A percentile compares a stretch with the other conserved stretches of the same genome.
Conservation (phyloP, 1,140 invertebrate species). For the Panonychus citri region DNA sequence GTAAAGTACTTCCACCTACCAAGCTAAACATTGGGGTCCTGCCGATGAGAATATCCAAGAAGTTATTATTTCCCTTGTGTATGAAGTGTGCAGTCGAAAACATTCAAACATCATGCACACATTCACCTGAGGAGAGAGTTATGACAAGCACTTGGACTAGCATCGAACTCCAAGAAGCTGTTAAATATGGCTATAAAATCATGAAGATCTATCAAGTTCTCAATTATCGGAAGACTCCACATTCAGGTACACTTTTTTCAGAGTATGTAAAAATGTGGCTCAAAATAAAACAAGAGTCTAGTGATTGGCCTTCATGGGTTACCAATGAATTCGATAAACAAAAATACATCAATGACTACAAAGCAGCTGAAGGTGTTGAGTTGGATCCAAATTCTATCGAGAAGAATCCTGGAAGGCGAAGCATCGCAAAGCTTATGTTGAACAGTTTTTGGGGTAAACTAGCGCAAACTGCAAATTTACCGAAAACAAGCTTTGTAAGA, state of each 20-base stretch:
- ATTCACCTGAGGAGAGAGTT: slow-evolving; percentile 17
- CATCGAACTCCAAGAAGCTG: slow-evolving; percentile 20
- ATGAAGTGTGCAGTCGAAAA: slow-evolving; percentile 9
- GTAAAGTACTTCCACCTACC: slow-evolving; percentile 13
- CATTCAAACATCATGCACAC: slow-evolving; percentile 9
- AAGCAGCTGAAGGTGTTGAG: neutral
- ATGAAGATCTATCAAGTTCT: slow-evolving; percentile 21
- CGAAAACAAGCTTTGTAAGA: slow-evolving; percentile 17
- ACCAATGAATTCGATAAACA: neutral
- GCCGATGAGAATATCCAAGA: slow-evolving; percentile 3
- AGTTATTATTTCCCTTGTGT: slow-evolving; percentile 15
- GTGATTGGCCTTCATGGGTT: neutral
- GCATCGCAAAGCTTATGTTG: slow-evolving; percentile 14
- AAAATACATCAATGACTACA: neutral
- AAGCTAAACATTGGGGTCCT: slow-evolving; percentile 12
- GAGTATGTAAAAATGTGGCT: too few species aligned
- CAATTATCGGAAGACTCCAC: slow-evolving; percentile 17
- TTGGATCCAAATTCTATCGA: slow-evolving; percentile 13
- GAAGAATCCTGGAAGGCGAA: slow-evolving; percentile 19
- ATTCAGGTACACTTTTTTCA: too few species aligned
- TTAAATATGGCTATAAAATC: slow-evolving; percentile 20
- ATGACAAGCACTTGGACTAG: slow-evolving; percentile 22
- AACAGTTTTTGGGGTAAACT: slow-evolving; percentile 19
- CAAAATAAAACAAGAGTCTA: neutral
- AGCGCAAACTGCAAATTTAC: slow-evolving; percentile 16